Percentiles rank a stretch among this genome's conserved stretches.
Conservation (phyloP, 2,888 invertebrate species). For the Rhamnusium bicolor region DNA sequence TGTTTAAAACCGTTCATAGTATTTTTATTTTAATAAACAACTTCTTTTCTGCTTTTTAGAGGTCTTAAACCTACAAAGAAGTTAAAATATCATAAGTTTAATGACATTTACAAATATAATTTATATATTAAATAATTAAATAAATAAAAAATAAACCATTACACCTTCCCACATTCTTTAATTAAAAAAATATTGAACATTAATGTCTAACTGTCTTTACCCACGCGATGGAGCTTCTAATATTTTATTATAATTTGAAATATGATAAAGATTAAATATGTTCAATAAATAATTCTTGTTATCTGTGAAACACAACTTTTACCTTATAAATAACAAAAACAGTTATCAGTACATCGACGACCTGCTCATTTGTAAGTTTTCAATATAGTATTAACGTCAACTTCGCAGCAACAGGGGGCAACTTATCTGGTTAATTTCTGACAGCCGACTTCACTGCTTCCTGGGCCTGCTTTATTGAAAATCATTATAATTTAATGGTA, state of each 20-base stretch:
- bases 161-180: not conserved
- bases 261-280: constrained; percentile 23
- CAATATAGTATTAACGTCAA: constrained; percentile 18
- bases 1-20: too few relatives aligned
- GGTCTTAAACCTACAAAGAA: not conserved
- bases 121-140: not conserved
- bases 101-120: not conserved
- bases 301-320: constrained; percentile 15
- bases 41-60: too few relatives aligned
- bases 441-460: constrained; percentile 25
- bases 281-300: constrained; percentile 20
- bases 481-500: constrained; percentile 29
- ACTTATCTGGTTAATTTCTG: constrained; percentile 28
- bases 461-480: not conserved
- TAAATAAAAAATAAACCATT: not conserved
- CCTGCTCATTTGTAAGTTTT: constrained; percentile 16
- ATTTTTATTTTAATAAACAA: too few relatives aligned
- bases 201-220: constrained; percentile 5
- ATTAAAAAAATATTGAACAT: constrained; percentile 1
- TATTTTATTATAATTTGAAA: not conserved
- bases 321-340: constrained; percentile 24
- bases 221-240: constrained; percentile 9
- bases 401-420: constrained; percentile 16
- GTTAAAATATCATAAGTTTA: not conserved
- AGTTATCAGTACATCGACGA: constrained; percentile 17